Base-by-base conservation (phyloP, 2,888 invertebrate species). In the Drosophila mayaguana region DNA sequence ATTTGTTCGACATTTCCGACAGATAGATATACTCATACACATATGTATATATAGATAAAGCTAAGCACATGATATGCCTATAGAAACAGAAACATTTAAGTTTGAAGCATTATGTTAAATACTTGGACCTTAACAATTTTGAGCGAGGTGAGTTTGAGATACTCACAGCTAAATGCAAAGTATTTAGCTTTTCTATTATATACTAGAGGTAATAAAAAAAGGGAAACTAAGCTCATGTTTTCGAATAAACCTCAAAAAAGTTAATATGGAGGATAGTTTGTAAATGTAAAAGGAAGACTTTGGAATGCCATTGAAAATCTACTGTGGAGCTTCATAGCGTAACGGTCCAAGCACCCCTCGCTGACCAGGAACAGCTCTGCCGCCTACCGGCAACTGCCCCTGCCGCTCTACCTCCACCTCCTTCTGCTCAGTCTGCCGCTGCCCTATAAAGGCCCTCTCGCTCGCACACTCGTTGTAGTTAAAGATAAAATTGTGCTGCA, bases 401-500 rank as follows among this genome's bases (percentile, higher is more conserved):
- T 22, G 14, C 20, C 2, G 0, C 5, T 6, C 5, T 11, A 0
- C 5, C 20, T 45, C 18, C 12, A 1, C 2, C 40, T 9, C 34
- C 25, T 8, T 8, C 4, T 12, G 5, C 25, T 8, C 34, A n/a
- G 2, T 8, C 4, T 11, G 2, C 42, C 22, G 8, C 25, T n/a
- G 32, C 22, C 9, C 25, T 22, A 42, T 43, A 38, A 11, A 11
- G 9, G 25, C 16, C 50, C 43, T 46, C 70, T 74, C 50, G 51
- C 55, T 66, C 65, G 51, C 68, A 75, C 61, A 38, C 55, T 61
- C 65, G 55, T 60, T 75, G 73, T 71, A 80, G 87, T 86, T 83
- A 83, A 83, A 80, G 78, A 81, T 75, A 71, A 86, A 86, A 89
- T 86, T 89, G 89, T 78, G 88, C 81, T 89, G 88, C 88, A 89